Evolutionary conservation across 2,113 vertebrate genomes (phyloP), one percentile per base, ranked within the genome.

Genomic region (Triplophysa siluroides): DNA sequence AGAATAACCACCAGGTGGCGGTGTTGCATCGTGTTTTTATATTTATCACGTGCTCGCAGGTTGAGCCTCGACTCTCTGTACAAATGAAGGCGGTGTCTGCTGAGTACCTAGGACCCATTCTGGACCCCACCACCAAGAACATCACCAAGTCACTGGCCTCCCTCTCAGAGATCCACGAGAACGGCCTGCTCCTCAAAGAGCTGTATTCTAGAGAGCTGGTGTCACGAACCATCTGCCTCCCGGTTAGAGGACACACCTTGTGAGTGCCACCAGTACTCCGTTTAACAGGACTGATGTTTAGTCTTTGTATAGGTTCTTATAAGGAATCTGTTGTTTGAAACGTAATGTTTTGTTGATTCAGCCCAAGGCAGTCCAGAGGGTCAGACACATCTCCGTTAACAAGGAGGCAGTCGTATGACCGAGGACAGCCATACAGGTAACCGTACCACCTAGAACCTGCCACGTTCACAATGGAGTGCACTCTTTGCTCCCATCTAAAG

Each of bases 111-210:
- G 95, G 97, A 3, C 96, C 97, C n/a, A 82, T 92, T 0, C 83
- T 96, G 89, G 96, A 98, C 5, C 85, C 91, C 60, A 91, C 93
- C 58, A 93, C 95, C 38, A 92, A 95, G 89, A 94, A 96, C 88
- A 96, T 99, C 89, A 98, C 97, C 84, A 99, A 98, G 85, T 98
- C 96, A 26, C 89, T 99, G 90, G 97, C 96, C 4, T 99, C 97
- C 2, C 92, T 99, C 2, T 95, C 96, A 0, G 97, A 99, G 88
- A 99, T 99, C 89, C 94, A 95, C 62, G 97, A 99, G 87, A 95
- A 96, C 0, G 89, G 92, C 0, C 86, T 95, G 9, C 93, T 94
- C 81, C 63, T 95, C 24, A 88, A 93, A 21, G 95, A 97, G 69
- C 81, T 93, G 1, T 94, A 93, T 24, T 93, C 92, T 89, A 91